These are phyloP conservation scores for Adelges cooleyi DNA, from an alignment of 1,140 invertebrate species.

Conservation along the genomic window DNA sequence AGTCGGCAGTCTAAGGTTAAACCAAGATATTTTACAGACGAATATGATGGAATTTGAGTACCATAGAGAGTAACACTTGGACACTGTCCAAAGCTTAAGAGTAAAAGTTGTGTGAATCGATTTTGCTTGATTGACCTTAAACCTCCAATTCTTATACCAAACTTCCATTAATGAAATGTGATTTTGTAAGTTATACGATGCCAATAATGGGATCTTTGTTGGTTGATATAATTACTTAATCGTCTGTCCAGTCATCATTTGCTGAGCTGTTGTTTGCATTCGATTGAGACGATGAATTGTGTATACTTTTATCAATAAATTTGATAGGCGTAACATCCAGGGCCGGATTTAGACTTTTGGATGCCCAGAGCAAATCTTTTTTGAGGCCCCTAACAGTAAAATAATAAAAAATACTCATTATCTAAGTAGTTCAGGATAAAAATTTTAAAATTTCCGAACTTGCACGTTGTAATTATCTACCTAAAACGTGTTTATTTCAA, in stretches of 20 bases:
- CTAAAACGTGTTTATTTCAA: too few species aligned
- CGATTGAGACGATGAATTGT: too few species aligned
- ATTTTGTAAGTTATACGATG: constrained; percentile 32
- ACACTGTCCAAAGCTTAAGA: constrained; percentile 30
- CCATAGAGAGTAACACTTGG: background rate
- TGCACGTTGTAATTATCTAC: background rate
- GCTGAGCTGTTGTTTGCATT: too few species aligned
- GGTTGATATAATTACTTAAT: constrained; percentile 11
- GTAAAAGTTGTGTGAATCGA: constrained; percentile 35
- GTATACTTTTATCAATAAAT: too few species aligned
- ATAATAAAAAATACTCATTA: too few species aligned
- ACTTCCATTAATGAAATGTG: constrained; percentile 28
- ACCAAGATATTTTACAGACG: background rate
- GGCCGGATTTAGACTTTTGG: background rate
- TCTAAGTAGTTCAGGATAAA: too few species aligned
- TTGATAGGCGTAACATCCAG: background rate
- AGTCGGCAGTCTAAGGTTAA: background rate
- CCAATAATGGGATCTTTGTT: background rate
- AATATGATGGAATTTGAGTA: background rate
- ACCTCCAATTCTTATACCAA: constrained; percentile 33
- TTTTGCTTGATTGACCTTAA: constrained; percentile 34
- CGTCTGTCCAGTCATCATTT: background rate
- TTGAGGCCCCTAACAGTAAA: too few species aligned
- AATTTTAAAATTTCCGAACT: background rate
- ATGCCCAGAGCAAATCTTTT: background rate